phyloP scores from a whole-genome alignment of 2,113 vertebrate genomes.

The Scophthalmus maximus region DNA sequence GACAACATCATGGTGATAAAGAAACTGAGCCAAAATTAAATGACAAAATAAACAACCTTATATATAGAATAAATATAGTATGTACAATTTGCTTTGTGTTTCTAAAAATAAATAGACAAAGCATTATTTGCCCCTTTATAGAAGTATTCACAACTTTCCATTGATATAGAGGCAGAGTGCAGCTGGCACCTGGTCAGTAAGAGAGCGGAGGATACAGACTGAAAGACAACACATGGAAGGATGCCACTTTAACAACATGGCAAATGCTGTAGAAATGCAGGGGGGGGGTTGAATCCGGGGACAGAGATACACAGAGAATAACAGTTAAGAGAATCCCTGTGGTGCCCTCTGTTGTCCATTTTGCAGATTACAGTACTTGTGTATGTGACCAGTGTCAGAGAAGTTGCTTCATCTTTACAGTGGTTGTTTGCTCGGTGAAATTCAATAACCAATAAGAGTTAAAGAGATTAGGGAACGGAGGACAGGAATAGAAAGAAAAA shows the following conservation, averaged over 20 bases:
- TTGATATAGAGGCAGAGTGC: constrained; percentile 63
- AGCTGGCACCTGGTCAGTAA: constrained; percentile 63
- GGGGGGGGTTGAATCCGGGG: constrained; percentile 35
- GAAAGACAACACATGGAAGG: constrained; percentile 41
- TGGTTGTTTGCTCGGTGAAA: constrained; percentile 39
- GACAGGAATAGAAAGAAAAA: constrained; percentile 31
- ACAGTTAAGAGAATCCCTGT: constrained; percentile 38
- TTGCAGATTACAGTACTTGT: constrained; percentile 74
- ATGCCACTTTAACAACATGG: constrained; percentile 29
- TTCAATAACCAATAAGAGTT: constrained; percentile 42
- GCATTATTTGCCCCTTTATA: constrained; percentile 77
- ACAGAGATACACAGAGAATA: constrained; percentile 20
- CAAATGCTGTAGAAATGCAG: constrained; percentile 12
- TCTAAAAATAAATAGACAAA: constrained; percentile 88
- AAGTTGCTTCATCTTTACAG: constrained; percentile 46
- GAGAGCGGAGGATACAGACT: constrained; percentile 49
- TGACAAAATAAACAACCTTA: constrained; percentile 83
- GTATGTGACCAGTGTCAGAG: constrained; percentile 44
- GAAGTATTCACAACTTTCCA: constrained; percentile 83
- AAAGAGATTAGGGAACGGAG: constrained; percentile 56
- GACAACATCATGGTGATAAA: constrained; percentile 51
- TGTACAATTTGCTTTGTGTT: constrained; percentile 86
- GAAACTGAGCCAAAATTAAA: constrained; percentile 73
- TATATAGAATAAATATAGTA: constrained; percentile 89
- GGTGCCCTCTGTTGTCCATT: constrained; percentile 64